These are phyloP conservation scores for Chymomyza caudatula DNA, from an alignment of 2,888 invertebrate genomes.

Conservation along the genomic window DNA sequence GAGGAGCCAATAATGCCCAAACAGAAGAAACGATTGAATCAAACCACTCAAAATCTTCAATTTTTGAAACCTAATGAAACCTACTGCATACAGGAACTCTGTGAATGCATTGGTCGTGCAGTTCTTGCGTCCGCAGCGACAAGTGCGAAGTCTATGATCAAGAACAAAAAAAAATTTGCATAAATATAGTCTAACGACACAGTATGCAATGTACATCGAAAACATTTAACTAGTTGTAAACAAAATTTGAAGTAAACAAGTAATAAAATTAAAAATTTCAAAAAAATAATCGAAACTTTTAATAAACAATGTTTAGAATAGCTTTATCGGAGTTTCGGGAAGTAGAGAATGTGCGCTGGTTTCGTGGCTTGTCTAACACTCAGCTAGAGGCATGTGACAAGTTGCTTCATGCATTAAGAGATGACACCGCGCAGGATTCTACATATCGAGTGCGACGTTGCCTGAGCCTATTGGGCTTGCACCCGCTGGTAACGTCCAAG, in stretches of 20 bases:
- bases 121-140: background rate
- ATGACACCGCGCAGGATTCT: constrained; percentile 71
- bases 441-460: constrained; percentile 56
- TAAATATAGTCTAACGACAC: too few species aligned
- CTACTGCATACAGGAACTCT: background rate
- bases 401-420: constrained; percentile 63
- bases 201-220: too few species aligned
- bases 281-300: background rate
- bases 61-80: too few species aligned
- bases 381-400: constrained; percentile 63
- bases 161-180: too few species aligned
- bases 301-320: background rate
- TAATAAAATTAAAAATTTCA: background rate
- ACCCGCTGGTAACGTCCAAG: constrained; percentile 48
- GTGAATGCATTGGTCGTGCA: background rate
- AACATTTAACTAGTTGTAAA: background rate
- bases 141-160: too few species aligned
- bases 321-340: background rate
- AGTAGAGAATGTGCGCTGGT: constrained; percentile 58
- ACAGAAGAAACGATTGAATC: too few species aligned
- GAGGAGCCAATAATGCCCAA: too few species aligned
- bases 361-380: constrained; percentile 64
- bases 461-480: constrained; percentile 56
- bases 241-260: background rate
- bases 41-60: too few species aligned